A percentile compares a stretch with the other conserved stretches of the same genome.
These are phyloP conservation scores for Eupithecia subumbrata DNA, from an alignment of 2,888 invertebrate genomes.

Conservation along the genomic window DNA sequence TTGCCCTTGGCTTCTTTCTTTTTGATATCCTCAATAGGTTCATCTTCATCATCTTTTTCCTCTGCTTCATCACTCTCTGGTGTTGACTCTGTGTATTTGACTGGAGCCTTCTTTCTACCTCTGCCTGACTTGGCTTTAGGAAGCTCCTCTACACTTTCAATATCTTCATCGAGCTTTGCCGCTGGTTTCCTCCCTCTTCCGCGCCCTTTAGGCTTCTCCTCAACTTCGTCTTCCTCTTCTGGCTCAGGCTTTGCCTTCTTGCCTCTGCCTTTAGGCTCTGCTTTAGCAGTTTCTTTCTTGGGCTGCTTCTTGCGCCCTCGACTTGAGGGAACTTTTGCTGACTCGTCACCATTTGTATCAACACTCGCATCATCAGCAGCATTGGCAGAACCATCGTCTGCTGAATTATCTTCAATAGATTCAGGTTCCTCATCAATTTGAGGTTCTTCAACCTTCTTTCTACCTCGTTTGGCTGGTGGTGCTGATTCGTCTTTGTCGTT, in stretches of 20 bases:
- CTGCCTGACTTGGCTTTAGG: slow-evolving; percentile 55
- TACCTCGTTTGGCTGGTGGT: slow-evolving; percentile 67
- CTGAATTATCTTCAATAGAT: slow-evolving; percentile 60
- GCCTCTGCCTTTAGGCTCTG: slow-evolving; percentile 59
- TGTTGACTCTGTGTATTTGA: slow-evolving; percentile 54
- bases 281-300: slow-evolving; percentile 63
- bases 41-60: slow-evolving; percentile 57
- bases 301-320: slow-evolving; percentile 68
- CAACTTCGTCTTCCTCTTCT: slow-evolving; percentile 42
- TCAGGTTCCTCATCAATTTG: slow-evolving; percentile 53
- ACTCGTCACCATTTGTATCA: slow-evolving; percentile 64
- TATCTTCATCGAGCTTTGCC: slow-evolving; percentile 56
- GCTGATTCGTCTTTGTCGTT: slow-evolving; percentile 61
- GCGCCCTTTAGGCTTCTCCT: slow-evolving; percentile 66
- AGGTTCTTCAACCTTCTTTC: slow-evolving; percentile 64
- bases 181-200: slow-evolving; percentile 67
- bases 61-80: slow-evolving; percentile 55
- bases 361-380: slow-evolving; percentile 54
- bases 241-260: slow-evolving; percentile 62
- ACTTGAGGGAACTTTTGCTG: slow-evolving; percentile 48
- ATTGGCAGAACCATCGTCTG: slow-evolving; percentile 60
- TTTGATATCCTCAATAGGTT: slow-evolving; percentile 58
- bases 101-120: slow-evolving; percentile 52
- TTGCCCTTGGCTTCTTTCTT: slow-evolving; percentile 68
- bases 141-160: slow-evolving; percentile 59